Evolutionary conservation across 1,140 invertebrate species (phyloP).

Genomic region (Heliconius congener): DNA sequence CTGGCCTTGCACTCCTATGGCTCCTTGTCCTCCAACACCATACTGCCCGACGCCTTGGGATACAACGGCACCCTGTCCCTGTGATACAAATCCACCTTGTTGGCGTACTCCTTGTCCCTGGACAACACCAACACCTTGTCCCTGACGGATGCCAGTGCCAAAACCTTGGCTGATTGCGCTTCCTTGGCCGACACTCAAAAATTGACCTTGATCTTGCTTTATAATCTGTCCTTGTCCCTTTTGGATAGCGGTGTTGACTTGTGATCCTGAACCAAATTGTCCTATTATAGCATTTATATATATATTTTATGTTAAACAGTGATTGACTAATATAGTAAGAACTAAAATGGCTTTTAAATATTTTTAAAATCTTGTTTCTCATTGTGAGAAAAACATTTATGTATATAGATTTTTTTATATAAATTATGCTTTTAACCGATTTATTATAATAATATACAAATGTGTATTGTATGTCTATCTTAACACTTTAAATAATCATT

Average conservation of each 20-base stretch:
- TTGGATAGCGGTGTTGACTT: slow-evolving; percentile 31
- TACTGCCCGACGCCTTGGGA: slow-evolving; percentile 22
- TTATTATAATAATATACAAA: background rate
- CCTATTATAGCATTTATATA: slow-evolving; percentile 5
- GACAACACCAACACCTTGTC: slow-evolving; percentile 27
- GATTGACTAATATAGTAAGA: background rate
- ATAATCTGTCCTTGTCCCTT: slow-evolving; percentile 33
- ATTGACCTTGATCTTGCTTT: slow-evolving; percentile 34
- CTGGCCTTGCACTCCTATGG: background rate
- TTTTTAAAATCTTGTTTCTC: background rate
- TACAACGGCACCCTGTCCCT: slow-evolving; percentile 29
- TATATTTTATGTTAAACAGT: background rate
- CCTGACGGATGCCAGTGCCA: slow-evolving; percentile 33
- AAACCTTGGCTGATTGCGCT: slow-evolving; percentile 28
- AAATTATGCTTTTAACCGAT: background rate
- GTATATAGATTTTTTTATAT: background rate
- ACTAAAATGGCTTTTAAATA: background rate
- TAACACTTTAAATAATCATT: background rate
- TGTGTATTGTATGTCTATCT: background rate
- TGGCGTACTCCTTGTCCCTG: slow-evolving; percentile 30
- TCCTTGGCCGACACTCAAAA: slow-evolving; percentile 38
- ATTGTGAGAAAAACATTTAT: background rate
- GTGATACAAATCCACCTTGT: slow-evolving; percentile 33
- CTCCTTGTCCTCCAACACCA: slow-evolving; percentile 14
- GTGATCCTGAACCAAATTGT: slow-evolving; percentile 32